A percentile compares a stretch with the other conserved stretches of the same genome.
Conservation (phyloP, 2,888 invertebrate species). For the Erannis defoliaria region DNA sequence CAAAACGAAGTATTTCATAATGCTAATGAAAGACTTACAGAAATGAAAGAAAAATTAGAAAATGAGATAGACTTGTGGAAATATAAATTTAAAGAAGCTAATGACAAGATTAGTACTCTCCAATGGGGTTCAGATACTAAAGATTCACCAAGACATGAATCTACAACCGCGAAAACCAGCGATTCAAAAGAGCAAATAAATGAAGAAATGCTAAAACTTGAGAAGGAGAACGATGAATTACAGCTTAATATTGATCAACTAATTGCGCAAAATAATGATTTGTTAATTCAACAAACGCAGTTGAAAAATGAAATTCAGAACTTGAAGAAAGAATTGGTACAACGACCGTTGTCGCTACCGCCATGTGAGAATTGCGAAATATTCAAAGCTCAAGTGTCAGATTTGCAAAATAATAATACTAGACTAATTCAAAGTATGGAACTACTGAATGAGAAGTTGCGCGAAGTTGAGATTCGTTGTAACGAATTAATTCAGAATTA, state of each 20-base stretch:
- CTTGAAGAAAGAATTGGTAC: constrained; percentile 62
- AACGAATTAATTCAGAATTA: constrained; percentile 53
- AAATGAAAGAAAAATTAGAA: constrained; percentile 94
- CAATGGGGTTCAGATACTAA: constrained; percentile 70
- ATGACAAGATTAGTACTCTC: constrained; percentile 86
- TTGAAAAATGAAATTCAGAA: constrained; percentile 65
- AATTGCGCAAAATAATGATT: constrained; percentile 66
- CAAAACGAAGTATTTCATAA: constrained; percentile 91
- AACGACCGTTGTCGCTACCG: constrained; percentile 43
- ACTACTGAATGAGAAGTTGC: constrained; percentile 51
- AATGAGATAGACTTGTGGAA: constrained; percentile 91
- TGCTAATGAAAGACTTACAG: constrained; percentile 92
- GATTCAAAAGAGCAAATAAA: constrained; percentile 49
- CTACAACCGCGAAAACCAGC: constrained; percentile 34
- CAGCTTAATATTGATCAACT: constrained; percentile 70
- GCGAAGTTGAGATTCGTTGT: constrained; percentile 52
- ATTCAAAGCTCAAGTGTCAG: constrained; percentile 59
- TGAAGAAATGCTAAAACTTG: constrained; percentile 72
- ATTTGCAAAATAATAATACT: constrained; percentile 54
- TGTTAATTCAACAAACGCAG: constrained; percentile 56
- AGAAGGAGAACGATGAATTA: constrained; percentile 80
- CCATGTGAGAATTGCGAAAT: constrained; percentile 57
- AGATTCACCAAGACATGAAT: constrained; percentile 55
- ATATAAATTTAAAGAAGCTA: constrained; percentile 90
- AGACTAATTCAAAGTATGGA: constrained; percentile 53